These are phyloP conservation scores for Marmota monax DNA, from an alignment of 2,113 vertebrate species.

Conservation along the genomic window DNA sequence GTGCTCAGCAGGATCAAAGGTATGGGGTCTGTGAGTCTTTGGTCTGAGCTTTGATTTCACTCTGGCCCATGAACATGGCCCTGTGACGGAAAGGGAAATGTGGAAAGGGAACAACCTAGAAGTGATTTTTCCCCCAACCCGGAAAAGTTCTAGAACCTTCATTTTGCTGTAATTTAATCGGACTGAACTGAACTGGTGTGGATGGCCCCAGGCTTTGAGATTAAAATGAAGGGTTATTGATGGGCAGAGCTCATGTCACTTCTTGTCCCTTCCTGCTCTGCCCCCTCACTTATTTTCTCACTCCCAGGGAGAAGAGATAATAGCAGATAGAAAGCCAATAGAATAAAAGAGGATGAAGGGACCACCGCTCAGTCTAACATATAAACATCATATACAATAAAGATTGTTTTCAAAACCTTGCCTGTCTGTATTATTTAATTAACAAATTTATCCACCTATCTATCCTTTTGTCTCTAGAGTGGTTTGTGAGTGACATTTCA, in stretches of 20 bases:
- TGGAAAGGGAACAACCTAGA: background rate
- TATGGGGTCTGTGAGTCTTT: background rate
- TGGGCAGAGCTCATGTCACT: background rate
- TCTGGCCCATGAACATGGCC: background rate
- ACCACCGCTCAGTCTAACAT: background rate
- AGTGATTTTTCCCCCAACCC: background rate
- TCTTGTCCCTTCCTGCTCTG: background rate
- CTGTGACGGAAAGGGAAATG: background rate
- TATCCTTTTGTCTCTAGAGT: background rate
- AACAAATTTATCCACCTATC: background rate
- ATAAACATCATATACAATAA: constrained; percentile 61
- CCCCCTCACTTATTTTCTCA: constrained; percentile 51
- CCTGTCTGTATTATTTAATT: background rate
- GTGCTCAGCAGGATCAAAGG: background rate
- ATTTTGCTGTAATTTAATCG: background rate
- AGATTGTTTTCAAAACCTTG: constrained; percentile 36
- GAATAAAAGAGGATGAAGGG: background rate
- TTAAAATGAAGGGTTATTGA: background rate
- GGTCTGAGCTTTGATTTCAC: background rate
- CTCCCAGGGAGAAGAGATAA: constrained; percentile 68
- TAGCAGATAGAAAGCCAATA: background rate
- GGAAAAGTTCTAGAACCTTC: background rate
- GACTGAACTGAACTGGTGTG: background rate
- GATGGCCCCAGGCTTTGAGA: background rate
- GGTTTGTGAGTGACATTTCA: background rate